phyloP scores from a whole-genome alignment of 2,797 vertebrate species.

The Lepus oiostolus region DNA sequence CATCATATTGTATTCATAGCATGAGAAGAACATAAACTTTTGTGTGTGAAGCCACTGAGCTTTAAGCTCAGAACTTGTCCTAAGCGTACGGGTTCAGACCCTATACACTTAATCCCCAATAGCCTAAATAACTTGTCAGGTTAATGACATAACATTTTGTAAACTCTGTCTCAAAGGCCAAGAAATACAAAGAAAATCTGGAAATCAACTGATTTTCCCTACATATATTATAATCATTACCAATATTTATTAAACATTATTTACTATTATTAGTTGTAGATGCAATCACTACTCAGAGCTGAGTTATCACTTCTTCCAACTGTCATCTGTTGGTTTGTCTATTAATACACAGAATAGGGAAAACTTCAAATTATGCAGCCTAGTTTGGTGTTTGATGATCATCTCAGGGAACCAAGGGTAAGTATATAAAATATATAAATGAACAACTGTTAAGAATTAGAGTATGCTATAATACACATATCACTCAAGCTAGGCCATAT shows the following conservation, averaged over 20 bases:
- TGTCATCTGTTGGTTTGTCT: neutral
- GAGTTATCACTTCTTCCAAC: neutral
- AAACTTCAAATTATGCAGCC: slow-evolving; percentile 19
- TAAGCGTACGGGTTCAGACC: neutral
- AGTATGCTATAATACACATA: neutral
- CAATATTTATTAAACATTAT: slow-evolving; percentile 1
- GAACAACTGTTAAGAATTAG: neutral
- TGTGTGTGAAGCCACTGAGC: neutral
- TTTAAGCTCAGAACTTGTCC: neutral
- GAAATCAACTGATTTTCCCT: neutral
- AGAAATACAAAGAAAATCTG: slow-evolving; percentile 32
- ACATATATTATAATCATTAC: neutral
- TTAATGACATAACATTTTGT: neutral
- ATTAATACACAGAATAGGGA: neutral
- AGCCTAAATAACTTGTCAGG: neutral
- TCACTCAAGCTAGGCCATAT: neutral
- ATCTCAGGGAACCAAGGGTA: neutral
- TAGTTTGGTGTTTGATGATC: neutral
- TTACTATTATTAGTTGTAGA: neutral
- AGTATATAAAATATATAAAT: neutral
- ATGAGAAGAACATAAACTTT: neutral
- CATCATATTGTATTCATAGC: neutral
- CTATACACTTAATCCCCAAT: neutral
- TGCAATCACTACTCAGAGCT: neutral
- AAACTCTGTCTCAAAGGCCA: neutral